phyloP scores from a whole-genome alignment of 1,140 invertebrate species.

The Calosoma granatense region DNA sequence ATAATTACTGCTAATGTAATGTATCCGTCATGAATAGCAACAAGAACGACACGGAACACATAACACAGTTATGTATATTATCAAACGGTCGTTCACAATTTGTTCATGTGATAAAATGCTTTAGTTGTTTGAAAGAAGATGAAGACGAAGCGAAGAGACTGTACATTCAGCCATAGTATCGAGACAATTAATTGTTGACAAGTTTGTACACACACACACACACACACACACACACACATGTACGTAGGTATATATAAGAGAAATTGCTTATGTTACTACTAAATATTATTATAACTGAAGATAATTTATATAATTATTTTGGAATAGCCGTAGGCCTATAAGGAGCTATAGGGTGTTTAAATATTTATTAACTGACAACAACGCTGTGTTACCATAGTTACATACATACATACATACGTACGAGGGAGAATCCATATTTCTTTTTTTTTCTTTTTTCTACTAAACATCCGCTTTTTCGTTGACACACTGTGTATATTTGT shows the following conservation, averaged over 20 bases:
- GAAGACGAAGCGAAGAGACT: too few species aligned
- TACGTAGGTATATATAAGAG: too few species aligned
- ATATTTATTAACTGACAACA: background rate
- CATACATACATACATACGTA: background rate
- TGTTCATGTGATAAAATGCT: background rate
- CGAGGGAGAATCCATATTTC: too few species aligned
- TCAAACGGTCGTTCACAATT: background rate
- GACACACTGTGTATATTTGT: background rate
- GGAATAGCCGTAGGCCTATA: background rate
- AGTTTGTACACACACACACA: too few species aligned
- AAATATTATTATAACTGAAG: background rate
- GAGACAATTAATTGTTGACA: slow-evolving; percentile 7
- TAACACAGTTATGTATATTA: too few species aligned
- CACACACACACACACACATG: too few species aligned
- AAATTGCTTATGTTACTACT: slow-evolving; percentile 2
- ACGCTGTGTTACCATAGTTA: slow-evolving; percentile 2
- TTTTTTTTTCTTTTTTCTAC: background rate
- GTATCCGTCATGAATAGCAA: too few species aligned
- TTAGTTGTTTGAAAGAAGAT: background rate
- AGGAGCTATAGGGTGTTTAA: background rate
- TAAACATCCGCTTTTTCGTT: background rate
- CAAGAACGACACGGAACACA: too few species aligned
- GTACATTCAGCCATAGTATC: background rate
- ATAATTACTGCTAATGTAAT: too few species aligned
- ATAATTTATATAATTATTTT: background rate